phyloP scores from a whole-genome alignment of 2,113 vertebrate species.

The Macaca fascicularis region DNA sequence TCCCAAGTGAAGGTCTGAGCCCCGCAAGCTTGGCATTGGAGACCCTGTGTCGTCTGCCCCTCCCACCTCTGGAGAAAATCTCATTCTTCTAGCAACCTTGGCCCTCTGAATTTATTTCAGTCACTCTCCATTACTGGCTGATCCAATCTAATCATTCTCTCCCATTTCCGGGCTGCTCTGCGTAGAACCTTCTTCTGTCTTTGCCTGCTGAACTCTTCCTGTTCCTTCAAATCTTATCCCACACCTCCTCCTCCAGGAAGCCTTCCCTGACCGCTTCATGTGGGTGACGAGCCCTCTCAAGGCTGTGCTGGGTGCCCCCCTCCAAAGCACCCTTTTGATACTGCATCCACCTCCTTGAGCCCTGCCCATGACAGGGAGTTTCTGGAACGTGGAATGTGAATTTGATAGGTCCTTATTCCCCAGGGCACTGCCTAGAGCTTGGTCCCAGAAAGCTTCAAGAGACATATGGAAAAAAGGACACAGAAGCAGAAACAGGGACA shows the following conservation, averaged over 20 bases:
- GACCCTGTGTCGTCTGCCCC: not conserved
- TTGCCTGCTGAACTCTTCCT: not conserved
- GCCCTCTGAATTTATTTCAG: not conserved
- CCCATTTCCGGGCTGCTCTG: not conserved
- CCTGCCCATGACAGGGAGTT: not conserved
- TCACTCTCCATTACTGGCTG: not conserved
- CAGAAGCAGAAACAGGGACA: not conserved
- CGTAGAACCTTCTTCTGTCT: not conserved
- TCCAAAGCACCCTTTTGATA: not conserved
- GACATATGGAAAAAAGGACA: not conserved
- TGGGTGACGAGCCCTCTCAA: not conserved
- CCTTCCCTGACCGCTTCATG: not conserved
- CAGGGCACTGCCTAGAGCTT: not conserved
- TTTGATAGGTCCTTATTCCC: not conserved
- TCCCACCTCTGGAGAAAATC: not conserved
- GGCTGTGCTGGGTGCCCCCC: not conserved
- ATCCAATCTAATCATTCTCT: not conserved
- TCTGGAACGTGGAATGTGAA: not conserved
- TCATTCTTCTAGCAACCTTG: accelerated
- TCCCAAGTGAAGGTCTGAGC: not conserved
- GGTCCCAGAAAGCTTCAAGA: not conserved
- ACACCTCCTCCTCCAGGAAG: not conserved
- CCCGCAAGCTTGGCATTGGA: not conserved
- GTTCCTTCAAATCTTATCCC: not conserved
- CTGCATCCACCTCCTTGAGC: not conserved